A percentile compares a stretch with the other conserved stretches of the same genome.
phyloP scores from a whole-genome alignment of 2,113 vertebrate species.

The Stegastes partitus region DNA sequence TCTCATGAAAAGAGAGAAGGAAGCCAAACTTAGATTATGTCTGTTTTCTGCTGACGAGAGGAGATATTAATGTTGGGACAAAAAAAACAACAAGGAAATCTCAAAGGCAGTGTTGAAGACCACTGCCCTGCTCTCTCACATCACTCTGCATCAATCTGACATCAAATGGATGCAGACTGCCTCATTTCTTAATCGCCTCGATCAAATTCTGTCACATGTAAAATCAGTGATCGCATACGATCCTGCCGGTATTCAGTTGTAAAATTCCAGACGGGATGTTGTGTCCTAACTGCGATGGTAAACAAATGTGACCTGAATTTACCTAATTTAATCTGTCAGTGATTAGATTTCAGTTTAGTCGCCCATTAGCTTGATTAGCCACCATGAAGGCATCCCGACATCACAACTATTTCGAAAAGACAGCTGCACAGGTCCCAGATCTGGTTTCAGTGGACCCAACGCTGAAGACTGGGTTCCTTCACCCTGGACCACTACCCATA shows the following conservation, averaged over 20 bases:
- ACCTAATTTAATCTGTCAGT: background rate
- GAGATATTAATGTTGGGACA: conserved; percentile 19
- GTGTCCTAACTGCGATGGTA: background rate
- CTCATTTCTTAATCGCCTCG: background rate
- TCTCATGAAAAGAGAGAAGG: conserved; percentile 70
- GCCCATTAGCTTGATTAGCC: conserved; percentile 28
- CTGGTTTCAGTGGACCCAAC: conserved; percentile 70
- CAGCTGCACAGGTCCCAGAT: conserved; percentile 87
- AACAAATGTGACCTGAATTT: conserved; percentile 20
- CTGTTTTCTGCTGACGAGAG: conserved; percentile 43
- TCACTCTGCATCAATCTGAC: background rate
- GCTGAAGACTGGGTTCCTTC: conserved; percentile 80
- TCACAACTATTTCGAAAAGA: conserved; percentile 75
- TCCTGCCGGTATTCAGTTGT: background rate
- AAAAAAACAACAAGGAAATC: background rate
- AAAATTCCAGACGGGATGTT: background rate
- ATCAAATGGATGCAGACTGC: background rate
- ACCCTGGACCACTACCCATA: conserved; percentile 80
- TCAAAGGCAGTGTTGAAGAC: conserved; percentile 16
- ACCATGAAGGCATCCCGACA: conserved; percentile 33
- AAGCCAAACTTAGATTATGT: conserved; percentile 64
- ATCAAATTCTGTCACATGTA: background rate
- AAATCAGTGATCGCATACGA: background rate
- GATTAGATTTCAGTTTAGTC: conserved; percentile 39
- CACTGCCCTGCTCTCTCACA: conserved; percentile 11